Evolutionary conservation across 2,797 vertebrate species (phyloP).

Genomic region (Hirundo rustica): DNA sequence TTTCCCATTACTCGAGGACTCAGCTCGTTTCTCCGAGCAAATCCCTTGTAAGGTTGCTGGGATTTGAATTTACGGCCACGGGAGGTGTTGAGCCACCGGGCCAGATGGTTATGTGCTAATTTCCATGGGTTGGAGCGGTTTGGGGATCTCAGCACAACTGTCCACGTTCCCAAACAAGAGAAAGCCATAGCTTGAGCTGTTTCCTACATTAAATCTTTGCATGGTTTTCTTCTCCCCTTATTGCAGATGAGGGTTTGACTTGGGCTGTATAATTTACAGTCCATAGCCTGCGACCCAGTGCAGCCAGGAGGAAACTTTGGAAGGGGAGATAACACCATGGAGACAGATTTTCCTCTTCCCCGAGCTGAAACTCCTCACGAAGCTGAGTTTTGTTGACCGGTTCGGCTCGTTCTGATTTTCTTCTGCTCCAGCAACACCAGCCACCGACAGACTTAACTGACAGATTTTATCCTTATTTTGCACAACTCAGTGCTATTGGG

Average conservation of each 20-base stretch:
- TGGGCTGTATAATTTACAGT: neutral
- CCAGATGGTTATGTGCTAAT: slow-evolving; percentile 63
- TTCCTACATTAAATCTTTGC: slow-evolving; percentile 6
- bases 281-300: neutral
- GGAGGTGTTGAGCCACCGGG: slow-evolving; percentile 53
- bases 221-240: slow-evolving; percentile 23
- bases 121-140: neutral
- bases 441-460: neutral
- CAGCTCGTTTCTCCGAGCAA: neutral
- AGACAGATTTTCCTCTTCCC: neutral
- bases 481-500: neutral
- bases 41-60: slow-evolving; percentile 32
- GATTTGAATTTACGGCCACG: slow-evolving; percentile 43
- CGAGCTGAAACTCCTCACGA: neutral
- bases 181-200: neutral
- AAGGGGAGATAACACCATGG: neutral
- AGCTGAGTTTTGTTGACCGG: neutral
- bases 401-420: neutral
- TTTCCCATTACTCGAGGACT: neutral
- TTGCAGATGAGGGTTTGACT: neutral
- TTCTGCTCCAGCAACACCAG: neutral
- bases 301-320: slow-evolving; percentile 15
- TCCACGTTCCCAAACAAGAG: neutral
- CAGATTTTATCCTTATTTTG: neutral
- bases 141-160: slow-evolving; percentile 4